These are phyloP conservation scores for Anarhynchus alexandrinus DNA, from an alignment of 2,113 vertebrate genomes.

Conservation along the genomic window DNA sequence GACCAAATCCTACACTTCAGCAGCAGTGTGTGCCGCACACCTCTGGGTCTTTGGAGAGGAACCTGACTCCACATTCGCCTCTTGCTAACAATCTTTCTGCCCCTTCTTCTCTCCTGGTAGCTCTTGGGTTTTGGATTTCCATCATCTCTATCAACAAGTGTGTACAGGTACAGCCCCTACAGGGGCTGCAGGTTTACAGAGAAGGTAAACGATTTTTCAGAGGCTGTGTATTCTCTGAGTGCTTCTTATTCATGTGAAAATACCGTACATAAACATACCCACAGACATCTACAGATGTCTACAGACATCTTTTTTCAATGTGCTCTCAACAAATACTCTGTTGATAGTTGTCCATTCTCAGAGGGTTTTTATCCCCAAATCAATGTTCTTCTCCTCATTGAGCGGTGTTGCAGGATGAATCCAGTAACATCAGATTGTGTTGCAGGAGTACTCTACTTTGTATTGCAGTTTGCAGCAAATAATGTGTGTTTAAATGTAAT, in stretches of 20 bases:
- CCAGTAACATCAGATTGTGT: neutral
- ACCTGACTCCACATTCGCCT: neutral
- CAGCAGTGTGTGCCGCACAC: neutral
- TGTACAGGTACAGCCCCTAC: neutral
- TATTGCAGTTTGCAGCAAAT: neutral
- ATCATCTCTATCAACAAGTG: neutral
- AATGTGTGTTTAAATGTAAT: neutral
- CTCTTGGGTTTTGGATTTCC: neutral
- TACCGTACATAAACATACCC: neutral
- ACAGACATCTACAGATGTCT: neutral
- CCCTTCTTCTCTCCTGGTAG: neutral
- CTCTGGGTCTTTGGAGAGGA: neutral
- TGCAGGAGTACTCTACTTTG: neutral
- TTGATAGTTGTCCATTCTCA: neutral
- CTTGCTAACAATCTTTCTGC: neutral
- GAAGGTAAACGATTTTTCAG: neutral
- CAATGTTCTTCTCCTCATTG: neutral
- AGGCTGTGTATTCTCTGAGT: neutral
- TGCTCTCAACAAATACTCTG: neutral
- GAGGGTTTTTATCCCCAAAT: neutral
- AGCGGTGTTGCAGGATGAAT: neutral
- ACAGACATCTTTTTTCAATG: neutral
- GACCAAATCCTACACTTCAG: neutral
- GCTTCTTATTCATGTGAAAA: neutral
- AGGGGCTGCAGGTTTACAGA: neutral